Percentiles rank a stretch among this genome's conserved stretches.
phyloP scores from a whole-genome alignment of 2,888 invertebrate genomes.

The Pelosia muscerda region DNA sequence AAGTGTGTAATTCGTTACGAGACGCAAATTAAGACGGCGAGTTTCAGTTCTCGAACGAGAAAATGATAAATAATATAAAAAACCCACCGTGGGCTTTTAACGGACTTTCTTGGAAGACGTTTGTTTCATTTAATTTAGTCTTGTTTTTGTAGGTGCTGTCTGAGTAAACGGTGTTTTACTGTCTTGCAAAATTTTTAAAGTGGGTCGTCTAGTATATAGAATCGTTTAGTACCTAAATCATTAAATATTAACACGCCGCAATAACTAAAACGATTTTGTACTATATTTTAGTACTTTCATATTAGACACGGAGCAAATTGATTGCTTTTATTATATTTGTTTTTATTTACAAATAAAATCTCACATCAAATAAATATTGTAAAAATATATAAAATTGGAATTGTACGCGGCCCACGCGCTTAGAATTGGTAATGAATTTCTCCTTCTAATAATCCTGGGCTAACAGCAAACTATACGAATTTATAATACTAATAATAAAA shows the following conservation, averaged over 20 bases:
- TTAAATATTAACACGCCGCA: neutral
- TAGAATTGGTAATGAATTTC: too few relatives aligned
- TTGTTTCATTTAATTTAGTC: constrained; percentile 32
- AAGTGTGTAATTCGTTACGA: constrained; percentile 72
- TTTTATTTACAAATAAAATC: too few relatives aligned
- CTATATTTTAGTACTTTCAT: neutral
- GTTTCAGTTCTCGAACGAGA: constrained; percentile 61
- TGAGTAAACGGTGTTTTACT: constrained; percentile 15
- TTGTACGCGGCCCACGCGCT: too few relatives aligned
- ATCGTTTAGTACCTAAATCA: neutral
- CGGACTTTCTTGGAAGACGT: constrained; percentile 26
- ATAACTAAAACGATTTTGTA: neutral
- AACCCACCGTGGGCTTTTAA: constrained; percentile 40
- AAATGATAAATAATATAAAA: constrained; percentile 62
- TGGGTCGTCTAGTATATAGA: neutral
- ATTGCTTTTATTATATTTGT: too few relatives aligned
- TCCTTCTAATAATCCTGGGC: too few relatives aligned
- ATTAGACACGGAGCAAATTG: too few relatives aligned
- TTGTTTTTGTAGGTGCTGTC: constrained; percentile 20
- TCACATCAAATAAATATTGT: too few relatives aligned
- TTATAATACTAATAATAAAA: too few relatives aligned
- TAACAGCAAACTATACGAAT: too few relatives aligned
- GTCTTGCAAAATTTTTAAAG: constrained; percentile 7
- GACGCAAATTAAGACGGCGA: constrained; percentile 71
- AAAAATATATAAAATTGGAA: too few relatives aligned